Conservation (phyloP, 2,113 vertebrate species). For the Sphaerodactylus townsendi region DNA sequence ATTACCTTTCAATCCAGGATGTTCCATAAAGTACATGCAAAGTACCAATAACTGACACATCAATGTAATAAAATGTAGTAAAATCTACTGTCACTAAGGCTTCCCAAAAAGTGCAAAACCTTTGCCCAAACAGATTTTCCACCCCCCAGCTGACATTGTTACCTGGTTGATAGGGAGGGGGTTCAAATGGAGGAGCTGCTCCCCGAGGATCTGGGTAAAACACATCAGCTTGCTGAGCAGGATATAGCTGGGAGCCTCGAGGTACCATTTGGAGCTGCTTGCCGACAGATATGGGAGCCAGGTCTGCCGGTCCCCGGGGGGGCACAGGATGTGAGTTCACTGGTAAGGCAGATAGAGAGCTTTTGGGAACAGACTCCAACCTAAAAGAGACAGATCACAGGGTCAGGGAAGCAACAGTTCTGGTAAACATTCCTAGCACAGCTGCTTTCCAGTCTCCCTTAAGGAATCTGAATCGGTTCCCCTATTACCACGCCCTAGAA, state of each 20-base stretch:
- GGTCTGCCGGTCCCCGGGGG: constrained; percentile 80
- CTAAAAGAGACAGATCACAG: constrained; percentile 63
- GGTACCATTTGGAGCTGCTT: constrained; percentile 89
- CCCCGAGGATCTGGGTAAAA: constrained; percentile 88
- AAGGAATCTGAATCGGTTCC: background rate
- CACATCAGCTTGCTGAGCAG: constrained; percentile 84
- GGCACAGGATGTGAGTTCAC: constrained; percentile 83
- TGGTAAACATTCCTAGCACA: background rate
- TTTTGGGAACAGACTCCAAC: constrained; percentile 84
- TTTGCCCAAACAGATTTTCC: background rate
- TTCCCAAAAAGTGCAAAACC: background rate
- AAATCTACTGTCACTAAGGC: background rate
- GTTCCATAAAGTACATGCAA: too few relatives aligned
- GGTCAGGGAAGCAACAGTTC: background rate
- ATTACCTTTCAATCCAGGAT: background rate
- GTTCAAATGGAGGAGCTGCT: constrained; percentile 88
- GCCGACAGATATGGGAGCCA: constrained; percentile 81
- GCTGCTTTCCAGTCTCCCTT: background rate
- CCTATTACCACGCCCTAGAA: background rate
- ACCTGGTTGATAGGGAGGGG: constrained; percentile 87
- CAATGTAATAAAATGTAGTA: background rate
- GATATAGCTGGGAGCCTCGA: constrained; percentile 86
- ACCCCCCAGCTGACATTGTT: constrained; percentile 2
- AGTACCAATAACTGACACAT: background rate
- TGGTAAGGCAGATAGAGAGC: constrained; percentile 80